Evolutionary conservation across 2,113 vertebrate species (phyloP).

Genomic region (Arothron firmamentum): DNA sequence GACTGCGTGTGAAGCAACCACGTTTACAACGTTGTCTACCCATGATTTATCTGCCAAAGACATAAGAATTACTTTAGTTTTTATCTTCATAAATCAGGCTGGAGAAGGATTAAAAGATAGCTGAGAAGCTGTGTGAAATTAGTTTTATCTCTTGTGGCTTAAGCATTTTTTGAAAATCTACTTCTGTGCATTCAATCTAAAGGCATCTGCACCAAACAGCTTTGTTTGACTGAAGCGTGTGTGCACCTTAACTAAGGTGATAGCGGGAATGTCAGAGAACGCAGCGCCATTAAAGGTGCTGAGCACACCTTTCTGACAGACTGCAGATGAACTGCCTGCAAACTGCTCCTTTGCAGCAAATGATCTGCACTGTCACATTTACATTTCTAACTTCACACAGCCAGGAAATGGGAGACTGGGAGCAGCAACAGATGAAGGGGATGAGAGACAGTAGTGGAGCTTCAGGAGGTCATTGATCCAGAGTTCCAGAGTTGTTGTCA

Average conservation of each 20-base stretch:
- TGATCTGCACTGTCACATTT: neutral
- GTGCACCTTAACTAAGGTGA: conserved; percentile 14
- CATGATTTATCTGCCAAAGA: neutral
- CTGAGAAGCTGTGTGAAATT: too few relatives aligned
- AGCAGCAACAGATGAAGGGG: conserved; percentile 21
- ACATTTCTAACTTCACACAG: neutral
- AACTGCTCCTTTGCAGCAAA: neutral
- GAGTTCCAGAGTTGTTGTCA: conserved; percentile 7
- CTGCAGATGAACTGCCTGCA: conserved; percentile 6
- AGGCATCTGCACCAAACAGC: conserved; percentile 1
- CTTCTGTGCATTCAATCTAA: neutral
- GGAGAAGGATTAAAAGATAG: too few relatives aligned
- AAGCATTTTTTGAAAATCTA: too few relatives aligned
- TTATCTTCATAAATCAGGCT: too few relatives aligned
- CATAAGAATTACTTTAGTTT: neutral
- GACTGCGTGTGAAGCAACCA: neutral
- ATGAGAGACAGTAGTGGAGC: neutral
- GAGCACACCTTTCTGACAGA: conserved; percentile 4
- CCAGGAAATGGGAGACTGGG: neutral
- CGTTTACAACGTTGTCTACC: neutral
- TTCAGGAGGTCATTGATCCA: conserved; percentile 27
- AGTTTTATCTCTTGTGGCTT: too few relatives aligned
- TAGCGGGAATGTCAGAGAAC: conserved; percentile 1
- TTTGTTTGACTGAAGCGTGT: conserved; percentile 5
- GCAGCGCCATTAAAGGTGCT: conserved; percentile 8